phyloP scores from a whole-genome alignment of 1,140 invertebrate genomes.

The Brachionus sp. region DNA sequence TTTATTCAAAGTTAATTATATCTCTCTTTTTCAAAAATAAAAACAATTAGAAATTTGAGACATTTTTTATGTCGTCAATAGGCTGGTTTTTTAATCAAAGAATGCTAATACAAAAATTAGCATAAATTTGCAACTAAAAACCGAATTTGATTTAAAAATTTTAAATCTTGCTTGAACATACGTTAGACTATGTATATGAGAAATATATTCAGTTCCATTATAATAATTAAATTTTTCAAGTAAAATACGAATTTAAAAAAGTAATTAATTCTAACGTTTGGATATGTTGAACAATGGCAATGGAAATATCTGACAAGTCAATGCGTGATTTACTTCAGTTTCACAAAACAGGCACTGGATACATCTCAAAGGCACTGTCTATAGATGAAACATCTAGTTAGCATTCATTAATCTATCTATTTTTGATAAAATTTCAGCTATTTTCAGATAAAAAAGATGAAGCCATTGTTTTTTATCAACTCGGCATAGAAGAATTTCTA shows the following conservation, averaged over 20 bases:
- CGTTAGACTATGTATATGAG: neutral
- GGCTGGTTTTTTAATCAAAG: neutral
- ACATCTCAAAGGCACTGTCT: neutral
- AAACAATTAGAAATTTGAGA: neutral
- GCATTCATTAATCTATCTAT: neutral
- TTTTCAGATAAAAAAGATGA: constrained; percentile 23
- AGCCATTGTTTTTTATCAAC: constrained; percentile 24
- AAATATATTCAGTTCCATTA: neutral
- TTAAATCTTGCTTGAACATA: neutral
- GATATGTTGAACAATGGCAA: neutral
- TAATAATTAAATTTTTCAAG: neutral
- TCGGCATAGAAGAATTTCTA: constrained; percentile 31
- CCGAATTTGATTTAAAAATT: neutral
- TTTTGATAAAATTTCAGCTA: neutral
- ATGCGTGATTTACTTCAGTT: constrained; percentile 25
- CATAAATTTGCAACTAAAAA: neutral
- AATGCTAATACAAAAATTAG: neutral
- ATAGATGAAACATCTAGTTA: constrained; percentile 34
- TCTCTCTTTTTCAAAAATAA: too few relatives aligned
- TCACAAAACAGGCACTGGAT: constrained; percentile 16
- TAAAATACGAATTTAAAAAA: neutral
- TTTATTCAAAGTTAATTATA: neutral
- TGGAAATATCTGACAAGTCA: constrained; percentile 36
- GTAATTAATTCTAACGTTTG: neutral
- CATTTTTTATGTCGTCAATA: neutral